Percentiles rank a stretch among this genome's conserved stretches.
phyloP scores from a whole-genome alignment of 2,888 invertebrate species.

The Drymonia ruficornis region DNA sequence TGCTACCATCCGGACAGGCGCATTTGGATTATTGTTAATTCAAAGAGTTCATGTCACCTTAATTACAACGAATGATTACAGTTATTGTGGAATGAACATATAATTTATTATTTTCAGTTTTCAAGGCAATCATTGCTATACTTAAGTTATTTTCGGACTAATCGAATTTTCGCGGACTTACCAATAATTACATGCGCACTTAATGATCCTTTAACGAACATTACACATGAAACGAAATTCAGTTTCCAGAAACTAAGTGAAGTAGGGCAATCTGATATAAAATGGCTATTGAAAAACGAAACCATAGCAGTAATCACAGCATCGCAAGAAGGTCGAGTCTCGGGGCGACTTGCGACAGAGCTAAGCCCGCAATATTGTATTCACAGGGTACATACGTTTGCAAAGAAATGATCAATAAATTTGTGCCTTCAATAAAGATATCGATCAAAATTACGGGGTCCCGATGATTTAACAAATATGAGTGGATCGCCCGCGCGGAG shows the following conservation, averaged over 20 bases:
- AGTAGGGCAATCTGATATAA: conserved; percentile 79
- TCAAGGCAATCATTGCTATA: conserved; percentile 1
- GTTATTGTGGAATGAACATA: not conserved
- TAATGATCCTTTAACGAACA: conserved; percentile 42
- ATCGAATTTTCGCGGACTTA: conserved; percentile 17
- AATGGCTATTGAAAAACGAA: conserved; percentile 80
- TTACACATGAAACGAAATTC: conserved; percentile 64
- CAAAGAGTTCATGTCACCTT: not conserved
- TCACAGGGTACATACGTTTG: conserved; percentile 72
- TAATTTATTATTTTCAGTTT: not conserved
- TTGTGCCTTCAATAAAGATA: conserved; percentile 82
- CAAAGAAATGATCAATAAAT: conserved; percentile 83
- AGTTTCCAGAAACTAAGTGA: conserved; percentile 73
- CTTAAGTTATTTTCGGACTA: conserved; percentile 1
- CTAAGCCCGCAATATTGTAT: conserved; percentile 71
- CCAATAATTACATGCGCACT: conserved; percentile 36
- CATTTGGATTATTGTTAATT: not conserved
- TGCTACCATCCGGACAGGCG: not conserved
- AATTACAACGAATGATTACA: not conserved
- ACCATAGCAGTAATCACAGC: conserved; percentile 75
- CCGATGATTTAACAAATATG: conserved; percentile 83
- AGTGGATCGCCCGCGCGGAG: conserved; percentile 67
- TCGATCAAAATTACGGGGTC: conserved; percentile 84
- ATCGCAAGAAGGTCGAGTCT: conserved; percentile 66
- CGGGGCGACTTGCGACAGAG: conserved; percentile 70